Evolutionary conservation across 2,113 vertebrate genomes (phyloP).

Genomic region (Ictalurus punctatus): DNA sequence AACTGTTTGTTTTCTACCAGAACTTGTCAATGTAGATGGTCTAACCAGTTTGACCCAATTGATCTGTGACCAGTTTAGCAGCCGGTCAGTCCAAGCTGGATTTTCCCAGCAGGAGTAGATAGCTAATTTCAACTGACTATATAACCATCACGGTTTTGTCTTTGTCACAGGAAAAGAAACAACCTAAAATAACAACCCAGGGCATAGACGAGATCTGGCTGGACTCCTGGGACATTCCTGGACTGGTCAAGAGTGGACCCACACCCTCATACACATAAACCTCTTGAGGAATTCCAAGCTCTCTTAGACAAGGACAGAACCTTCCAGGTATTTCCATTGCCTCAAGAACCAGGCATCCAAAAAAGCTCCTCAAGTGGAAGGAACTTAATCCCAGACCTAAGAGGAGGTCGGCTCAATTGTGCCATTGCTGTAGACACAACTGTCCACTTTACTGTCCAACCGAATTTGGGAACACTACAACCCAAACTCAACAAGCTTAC

Average conservation of each 20-base stretch:
- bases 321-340: constrained; percentile 48
- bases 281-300: constrained; percentile 60
- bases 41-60: background rate
- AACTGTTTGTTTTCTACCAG: background rate
- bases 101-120: background rate
- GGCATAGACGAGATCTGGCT: constrained; percentile 25
- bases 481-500: background rate
- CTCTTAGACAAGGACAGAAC: constrained; percentile 49
- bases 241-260: constrained; percentile 46
- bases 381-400: background rate
- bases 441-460: constrained; percentile 17
- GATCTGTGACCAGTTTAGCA: background rate
- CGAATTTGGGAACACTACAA: background rate
- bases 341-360: constrained; percentile 44
- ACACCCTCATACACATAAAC: constrained; percentile 62
- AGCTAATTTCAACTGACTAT: background rate
- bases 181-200: constrained; percentile 14
- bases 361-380: constrained; percentile 16
- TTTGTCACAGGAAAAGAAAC: constrained; percentile 44
- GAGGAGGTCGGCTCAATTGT: background rate
- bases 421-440: background rate
- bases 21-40: background rate
- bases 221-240: constrained; percentile 40
- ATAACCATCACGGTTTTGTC: constrained; percentile 44
- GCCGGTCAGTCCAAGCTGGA: background rate